These are phyloP conservation scores for Hippocampus guttulatus DNA, from an alignment of 2,113 vertebrate species.

Conservation along the genomic window DNA sequence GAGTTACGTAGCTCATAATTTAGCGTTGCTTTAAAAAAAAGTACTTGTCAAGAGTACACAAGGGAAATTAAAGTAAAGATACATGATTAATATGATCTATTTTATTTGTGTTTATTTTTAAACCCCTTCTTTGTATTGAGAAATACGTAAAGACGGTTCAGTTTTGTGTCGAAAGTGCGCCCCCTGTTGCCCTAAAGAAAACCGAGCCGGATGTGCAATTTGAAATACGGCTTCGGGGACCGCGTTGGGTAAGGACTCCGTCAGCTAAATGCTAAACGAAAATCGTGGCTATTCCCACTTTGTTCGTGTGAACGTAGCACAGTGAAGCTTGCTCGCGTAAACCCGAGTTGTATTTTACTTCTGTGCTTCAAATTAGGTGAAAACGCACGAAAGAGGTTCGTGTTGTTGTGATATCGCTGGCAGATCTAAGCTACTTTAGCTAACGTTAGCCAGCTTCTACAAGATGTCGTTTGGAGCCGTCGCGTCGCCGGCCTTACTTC, in stretches of 20 bases:
- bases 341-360: background rate
- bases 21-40: background rate
- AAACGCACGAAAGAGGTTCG: background rate
- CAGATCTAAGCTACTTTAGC: slow-evolving; percentile 24
- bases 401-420: slow-evolving; percentile 7
- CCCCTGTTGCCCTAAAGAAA: slow-evolving; percentile 10
- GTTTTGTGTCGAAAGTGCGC: slow-evolving; percentile 19
- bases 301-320: background rate
- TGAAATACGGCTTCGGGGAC: slow-evolving; percentile 41
- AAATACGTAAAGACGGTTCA: background rate
- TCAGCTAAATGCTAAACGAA: slow-evolving; percentile 5
- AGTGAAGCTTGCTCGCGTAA: no score
- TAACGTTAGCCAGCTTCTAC: slow-evolving; percentile 25
- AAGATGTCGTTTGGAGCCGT: slow-evolving; percentile 31
- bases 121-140: no score
- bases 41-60: background rate
- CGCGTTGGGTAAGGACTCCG: slow-evolving; percentile 70
- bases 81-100: background rate
- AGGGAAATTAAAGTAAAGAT: background rate
- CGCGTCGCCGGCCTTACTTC: background rate
- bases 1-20: background rate
- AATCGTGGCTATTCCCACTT: background rate
- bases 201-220: slow-evolving; percentile 62
- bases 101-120: no score
- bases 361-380: background rate